A percentile compares a stretch with the other conserved stretches of the same genome.
Evolutionary conservation across 2,113 vertebrate species (phyloP).

Genomic region (Rhineura floridana): DNA sequence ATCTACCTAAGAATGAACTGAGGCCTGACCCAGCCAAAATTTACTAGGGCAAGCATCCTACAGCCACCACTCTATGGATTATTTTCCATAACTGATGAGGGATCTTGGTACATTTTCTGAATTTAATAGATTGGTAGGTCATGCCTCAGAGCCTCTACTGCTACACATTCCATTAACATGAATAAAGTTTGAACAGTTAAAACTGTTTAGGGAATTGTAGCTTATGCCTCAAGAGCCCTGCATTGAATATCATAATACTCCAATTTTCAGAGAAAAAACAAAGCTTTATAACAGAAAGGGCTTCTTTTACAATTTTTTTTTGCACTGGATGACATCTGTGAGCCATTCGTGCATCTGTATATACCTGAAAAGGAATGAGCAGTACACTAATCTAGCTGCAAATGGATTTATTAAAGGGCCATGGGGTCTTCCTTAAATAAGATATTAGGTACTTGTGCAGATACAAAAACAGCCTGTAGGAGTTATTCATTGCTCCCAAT

Average conservation of each 20-base stretch:
- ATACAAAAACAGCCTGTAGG: not conserved
- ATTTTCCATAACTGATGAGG: not conserved
- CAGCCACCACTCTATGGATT: not conserved
- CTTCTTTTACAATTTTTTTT: not conserved
- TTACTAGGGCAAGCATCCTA: not conserved
- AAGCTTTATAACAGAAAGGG: not conserved
- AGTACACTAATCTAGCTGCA: not conserved
- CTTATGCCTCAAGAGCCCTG: not conserved
- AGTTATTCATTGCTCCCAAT: not conserved
- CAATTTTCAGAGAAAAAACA: not conserved
- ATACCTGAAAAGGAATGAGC: not conserved
- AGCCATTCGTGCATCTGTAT: not conserved
- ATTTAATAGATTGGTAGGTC: conserved; percentile 12
- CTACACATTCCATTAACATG: not conserved
- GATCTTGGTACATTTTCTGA: not conserved
- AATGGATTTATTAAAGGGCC: not conserved
- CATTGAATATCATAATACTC: not conserved
- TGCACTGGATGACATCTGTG: not conserved
- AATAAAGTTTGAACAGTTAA: conserved; percentile 22
- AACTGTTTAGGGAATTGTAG: conserved; percentile 15
- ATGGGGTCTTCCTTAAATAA: not conserved
- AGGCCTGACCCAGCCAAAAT: not conserved
- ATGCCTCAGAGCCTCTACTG: not conserved
- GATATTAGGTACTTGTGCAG: not conserved
- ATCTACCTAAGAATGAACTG: not conserved